Evolutionary conservation across 2,113 vertebrate genomes (phyloP), one percentile per base, ranked within the genome.

Genomic region (Gymnogyps californianus): DNA sequence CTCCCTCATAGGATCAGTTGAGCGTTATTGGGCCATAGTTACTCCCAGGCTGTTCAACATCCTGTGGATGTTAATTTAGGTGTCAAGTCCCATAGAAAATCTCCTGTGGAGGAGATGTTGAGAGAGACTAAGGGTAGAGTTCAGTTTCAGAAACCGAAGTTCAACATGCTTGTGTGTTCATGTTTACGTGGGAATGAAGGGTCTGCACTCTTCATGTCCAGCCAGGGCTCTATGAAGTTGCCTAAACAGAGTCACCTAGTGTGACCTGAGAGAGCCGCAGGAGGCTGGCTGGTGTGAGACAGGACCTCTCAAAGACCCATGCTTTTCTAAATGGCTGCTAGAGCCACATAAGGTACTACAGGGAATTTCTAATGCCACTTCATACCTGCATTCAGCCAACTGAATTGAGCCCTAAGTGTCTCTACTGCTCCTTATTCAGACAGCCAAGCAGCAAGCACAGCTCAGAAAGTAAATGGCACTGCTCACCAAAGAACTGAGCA

Each of bases 311-410:
- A 44, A 26, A 55, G 42, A 55, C 25, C 28, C 18, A 4, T 7
- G 38, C 14, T 64, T 80, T 76, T 47, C 40, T 22, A 17, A 46
- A 57, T 16, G 11, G 26, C 47, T 76, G 42, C 58, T 49, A 81
- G 59, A 75, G 25, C 47, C 26, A 21, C 0, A 0, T 13, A 11
- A 67, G 26, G 9, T 62, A 17, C 36, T 7, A 1, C 1, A 22
- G 34, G 36, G 31, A 54, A 32, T 87, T 71, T 55, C 55, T 10
- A 38, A 59, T 55, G 28, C 17, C n/a, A 7, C 51, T 46, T 49
- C 3, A 6, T 31, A 24, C 22, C 57, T 47, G 22, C 47, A 10
- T 66, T 55, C 49, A 80, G 66, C 10, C 62, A 54, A 28, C 47
- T 49, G 22, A 67, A 29, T 32, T 14, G 42, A 69, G 59, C 22